Evolutionary conservation across 2,113 vertebrate species (phyloP).

Genomic region (Chloropsis hardwickii): DNA sequence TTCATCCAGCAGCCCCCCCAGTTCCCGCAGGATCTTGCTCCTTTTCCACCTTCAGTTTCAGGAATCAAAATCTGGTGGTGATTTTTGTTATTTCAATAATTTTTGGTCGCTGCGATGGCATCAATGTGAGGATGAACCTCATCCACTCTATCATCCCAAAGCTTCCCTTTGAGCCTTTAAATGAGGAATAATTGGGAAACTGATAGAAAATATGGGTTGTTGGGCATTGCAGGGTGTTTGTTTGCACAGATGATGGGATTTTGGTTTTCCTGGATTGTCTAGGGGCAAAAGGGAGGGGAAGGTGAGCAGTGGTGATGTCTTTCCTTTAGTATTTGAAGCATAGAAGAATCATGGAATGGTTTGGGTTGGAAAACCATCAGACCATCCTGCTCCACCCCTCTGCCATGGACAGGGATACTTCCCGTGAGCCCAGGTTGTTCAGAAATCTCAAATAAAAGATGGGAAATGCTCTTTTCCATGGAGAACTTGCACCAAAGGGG

Average conservation of each 20-base stretch:
- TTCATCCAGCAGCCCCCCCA: background rate
- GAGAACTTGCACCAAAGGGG: rapidly evolving
- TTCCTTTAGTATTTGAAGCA: background rate
- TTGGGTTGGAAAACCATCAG: background rate
- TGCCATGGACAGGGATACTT: background rate
- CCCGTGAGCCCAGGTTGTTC: background rate
- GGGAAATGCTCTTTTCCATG: background rate
- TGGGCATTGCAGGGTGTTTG: background rate
- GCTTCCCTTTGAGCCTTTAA: too few species aligned
- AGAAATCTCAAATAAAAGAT: background rate
- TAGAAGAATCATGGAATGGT: background rate
- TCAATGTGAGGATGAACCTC: rapidly evolving
- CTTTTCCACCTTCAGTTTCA: background rate
- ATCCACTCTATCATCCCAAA: background rate
- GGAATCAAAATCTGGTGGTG: background rate
- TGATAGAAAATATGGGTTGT: rapidly evolving
- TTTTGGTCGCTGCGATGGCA: rapidly evolving
- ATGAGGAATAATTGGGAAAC: background rate
- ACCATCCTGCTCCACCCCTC: background rate
- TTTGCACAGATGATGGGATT: background rate
- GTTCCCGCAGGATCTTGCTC: background rate
- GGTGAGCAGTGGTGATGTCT: rapidly evolving
- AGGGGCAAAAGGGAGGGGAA: background rate
- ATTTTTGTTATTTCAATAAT: background rate
- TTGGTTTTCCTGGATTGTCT: background rate